phyloP scores from a whole-genome alignment of 2,113 vertebrate genomes.

The Amphiprion percula region DNA sequence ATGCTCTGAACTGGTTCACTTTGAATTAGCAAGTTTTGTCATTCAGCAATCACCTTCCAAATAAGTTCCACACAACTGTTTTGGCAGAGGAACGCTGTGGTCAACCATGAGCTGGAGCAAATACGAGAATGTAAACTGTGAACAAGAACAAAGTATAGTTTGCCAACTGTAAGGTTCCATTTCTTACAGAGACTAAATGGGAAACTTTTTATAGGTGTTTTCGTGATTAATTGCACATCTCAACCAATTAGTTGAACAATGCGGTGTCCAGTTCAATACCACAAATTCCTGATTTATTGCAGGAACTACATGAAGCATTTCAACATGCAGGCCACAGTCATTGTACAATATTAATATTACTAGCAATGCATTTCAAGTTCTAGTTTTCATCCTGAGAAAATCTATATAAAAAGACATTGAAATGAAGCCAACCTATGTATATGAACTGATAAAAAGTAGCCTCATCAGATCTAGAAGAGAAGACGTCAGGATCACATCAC shows the following conservation, averaged over 20 bases:
- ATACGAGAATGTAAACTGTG: conserved; percentile 29
- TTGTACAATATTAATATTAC: neutral
- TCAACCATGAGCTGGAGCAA: conserved; percentile 31
- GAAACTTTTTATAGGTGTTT: conserved; percentile 14
- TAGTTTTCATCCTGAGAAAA: neutral
- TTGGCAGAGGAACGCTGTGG: conserved; percentile 51
- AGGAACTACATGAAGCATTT: neutral
- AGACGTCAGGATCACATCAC: too few species aligned
- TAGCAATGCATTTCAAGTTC: too few species aligned
- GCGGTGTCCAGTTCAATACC: neutral
- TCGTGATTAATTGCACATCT: conserved; percentile 2
- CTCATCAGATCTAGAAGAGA: too few species aligned
- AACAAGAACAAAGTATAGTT: conserved; percentile 50
- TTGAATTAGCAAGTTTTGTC: conserved; percentile 22
- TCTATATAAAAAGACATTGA: too few species aligned
- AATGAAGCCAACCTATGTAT: too few species aligned
- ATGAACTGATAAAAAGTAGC: too few species aligned
- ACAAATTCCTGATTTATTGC: neutral
- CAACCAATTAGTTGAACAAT: neutral
- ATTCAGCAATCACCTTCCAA: conserved; percentile 42
- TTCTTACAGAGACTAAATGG: neutral
- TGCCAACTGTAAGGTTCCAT: conserved; percentile 11
- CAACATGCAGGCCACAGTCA: neutral
- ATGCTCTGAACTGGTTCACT: neutral
- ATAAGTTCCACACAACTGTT: conserved; percentile 43